A percentile compares a stretch with the other conserved stretches of the same genome.
These are phyloP conservation scores for Ladona fulva DNA, from an alignment of 1,140 invertebrate genomes.

Conservation along the genomic window DNA sequence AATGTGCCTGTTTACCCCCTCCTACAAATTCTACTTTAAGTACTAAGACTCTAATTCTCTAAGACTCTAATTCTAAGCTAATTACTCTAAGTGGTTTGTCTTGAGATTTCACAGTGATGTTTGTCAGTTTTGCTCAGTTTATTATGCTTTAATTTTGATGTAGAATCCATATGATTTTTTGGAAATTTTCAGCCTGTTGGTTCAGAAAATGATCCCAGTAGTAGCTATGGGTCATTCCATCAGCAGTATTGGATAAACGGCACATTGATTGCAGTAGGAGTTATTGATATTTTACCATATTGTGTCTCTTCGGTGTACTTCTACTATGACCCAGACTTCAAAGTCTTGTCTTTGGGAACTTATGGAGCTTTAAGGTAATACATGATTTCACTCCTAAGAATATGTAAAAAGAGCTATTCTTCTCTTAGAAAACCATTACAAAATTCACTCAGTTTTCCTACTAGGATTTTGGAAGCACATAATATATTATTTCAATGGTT, in stretches of 20 bases:
- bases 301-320: slow-evolving; percentile 97
- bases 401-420: slow-evolving; percentile 95
- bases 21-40: no score
- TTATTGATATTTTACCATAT: slow-evolving; percentile 88
- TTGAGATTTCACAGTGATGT: no score
- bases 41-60: no score
- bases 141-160: no score
- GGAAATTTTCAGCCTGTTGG: slow-evolving; percentile 89
- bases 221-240: slow-evolving; percentile 89
- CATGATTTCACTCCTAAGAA: slow-evolving; percentile 94
- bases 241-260: slow-evolving; percentile 94
- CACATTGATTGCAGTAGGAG: slow-evolving; percentile 89
- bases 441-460: slow-evolving; percentile 78
- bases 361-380: slow-evolving; percentile 79
- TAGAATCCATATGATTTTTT: no score
- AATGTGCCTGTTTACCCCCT: no score
- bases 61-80: no score
- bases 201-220: slow-evolving; percentile 94
- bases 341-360: slow-evolving; percentile 82
- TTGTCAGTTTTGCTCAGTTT: no score
- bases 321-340: slow-evolving; percentile 92
- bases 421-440: slow-evolving; percentile 70
- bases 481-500: neutral
- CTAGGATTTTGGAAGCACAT: slow-evolving; percentile 26
- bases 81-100: no score